phyloP scores from a whole-genome alignment of 2,888 invertebrate species.

The Prosopocoilus inquinatus region DNA sequence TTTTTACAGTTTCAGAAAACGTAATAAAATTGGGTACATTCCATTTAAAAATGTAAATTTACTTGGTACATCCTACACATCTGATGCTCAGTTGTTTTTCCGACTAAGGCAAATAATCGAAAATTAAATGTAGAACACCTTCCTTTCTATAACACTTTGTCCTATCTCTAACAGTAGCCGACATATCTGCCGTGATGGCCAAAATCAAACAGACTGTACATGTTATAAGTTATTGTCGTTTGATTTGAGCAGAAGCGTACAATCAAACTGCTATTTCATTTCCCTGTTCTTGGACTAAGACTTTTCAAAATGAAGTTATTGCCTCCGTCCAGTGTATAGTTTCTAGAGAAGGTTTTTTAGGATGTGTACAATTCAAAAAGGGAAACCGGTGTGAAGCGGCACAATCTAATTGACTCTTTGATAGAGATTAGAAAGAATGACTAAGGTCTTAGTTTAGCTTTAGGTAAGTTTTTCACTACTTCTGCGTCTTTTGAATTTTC shows the following conservation, averaged over 20 bases:
- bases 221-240: conserved; percentile 44
- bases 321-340: conserved; percentile 37
- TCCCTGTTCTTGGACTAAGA: conserved; percentile 41
- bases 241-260: conserved; percentile 33
- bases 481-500: neutral
- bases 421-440: conserved; percentile 43
- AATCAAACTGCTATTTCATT: conserved; percentile 40
- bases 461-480: too few relatives aligned
- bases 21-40: too few relatives aligned
- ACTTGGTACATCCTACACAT: too few relatives aligned
- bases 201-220: too few relatives aligned
- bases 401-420: conserved; percentile 52
- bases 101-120: too few relatives aligned
- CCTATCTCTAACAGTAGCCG: too few relatives aligned
- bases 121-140: too few relatives aligned
- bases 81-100: too few relatives aligned
- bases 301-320: conserved; percentile 42
- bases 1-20: too few relatives aligned
- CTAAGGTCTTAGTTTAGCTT: conserved; percentile 34
- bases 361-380: conserved; percentile 40
- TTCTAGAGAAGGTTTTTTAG: conserved; percentile 41
- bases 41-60: too few relatives aligned
- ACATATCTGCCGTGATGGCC: too few relatives aligned
- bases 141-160: too few relatives aligned
- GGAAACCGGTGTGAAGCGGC: conserved; percentile 36